phyloP scores from a whole-genome alignment of 2,797 vertebrate species.

The Ctenopoma multispine region DNA sequence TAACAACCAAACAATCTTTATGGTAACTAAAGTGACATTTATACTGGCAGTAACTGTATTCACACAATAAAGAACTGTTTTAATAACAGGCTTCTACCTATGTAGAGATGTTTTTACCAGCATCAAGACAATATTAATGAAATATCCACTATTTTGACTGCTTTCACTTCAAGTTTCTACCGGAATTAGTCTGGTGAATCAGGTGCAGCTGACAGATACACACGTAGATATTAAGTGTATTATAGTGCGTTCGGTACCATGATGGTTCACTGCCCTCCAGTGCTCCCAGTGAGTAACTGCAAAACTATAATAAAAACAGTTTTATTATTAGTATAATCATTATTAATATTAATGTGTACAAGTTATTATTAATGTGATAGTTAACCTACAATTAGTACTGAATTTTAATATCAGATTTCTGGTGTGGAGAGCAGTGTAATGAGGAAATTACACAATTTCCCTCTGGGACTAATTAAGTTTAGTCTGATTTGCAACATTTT shows the following conservation, averaged over 20 bases:
- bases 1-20: too few species aligned
- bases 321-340: neutral
- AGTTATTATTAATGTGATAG: neutral
- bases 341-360: neutral
- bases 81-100: too few species aligned
- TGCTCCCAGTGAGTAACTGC: slow-evolving; percentile 12
- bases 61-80: neutral
- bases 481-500: too few species aligned
- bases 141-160: neutral
- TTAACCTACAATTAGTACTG: neutral
- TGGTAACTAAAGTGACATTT: slow-evolving; percentile 3
- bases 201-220: neutral
- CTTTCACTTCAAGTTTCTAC: slow-evolving; percentile 9
- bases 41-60: neutral
- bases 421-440: neutral
- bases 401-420: neutral
- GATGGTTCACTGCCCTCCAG: slow-evolving; percentile 37
- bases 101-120: neutral
- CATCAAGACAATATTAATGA: neutral
- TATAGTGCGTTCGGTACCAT: neutral
- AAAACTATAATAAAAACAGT: neutral
- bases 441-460: too few species aligned
- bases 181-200: neutral
- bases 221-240: too few species aligned
- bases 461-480: too few species aligned